Percentiles rank a stretch among this genome's conserved stretches.
Conservation (phyloP, 2,797 vertebrate genomes). For the Alca torda region DNA sequence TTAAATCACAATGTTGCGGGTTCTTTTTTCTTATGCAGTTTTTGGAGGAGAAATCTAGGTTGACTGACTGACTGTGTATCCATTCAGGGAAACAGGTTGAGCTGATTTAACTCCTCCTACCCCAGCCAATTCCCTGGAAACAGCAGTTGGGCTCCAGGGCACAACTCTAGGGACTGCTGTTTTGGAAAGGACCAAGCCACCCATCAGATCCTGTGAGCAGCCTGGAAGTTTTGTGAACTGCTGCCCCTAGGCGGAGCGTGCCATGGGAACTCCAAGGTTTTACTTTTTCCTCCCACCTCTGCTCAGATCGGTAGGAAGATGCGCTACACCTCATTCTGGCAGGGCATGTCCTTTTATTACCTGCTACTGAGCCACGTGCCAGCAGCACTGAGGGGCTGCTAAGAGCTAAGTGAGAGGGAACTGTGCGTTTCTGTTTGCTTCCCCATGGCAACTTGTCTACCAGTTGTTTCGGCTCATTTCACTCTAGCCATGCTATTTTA, state of each 20-base stretch:
- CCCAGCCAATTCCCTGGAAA: not conserved
- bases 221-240: not conserved
- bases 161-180: not conserved
- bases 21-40: not conserved
- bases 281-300: not conserved
- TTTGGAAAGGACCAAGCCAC: not conserved
- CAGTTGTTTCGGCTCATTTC: not conserved
- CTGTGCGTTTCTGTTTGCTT: not conserved
- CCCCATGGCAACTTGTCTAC: not conserved
- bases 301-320: accelerated
- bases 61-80: not conserved
- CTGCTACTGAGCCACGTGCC: not conserved
- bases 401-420: not conserved
- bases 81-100: not conserved
- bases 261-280: not conserved
- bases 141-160: not conserved
- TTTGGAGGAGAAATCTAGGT: not conserved
- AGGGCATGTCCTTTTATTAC: not conserved
- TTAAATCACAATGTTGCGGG: not conserved
- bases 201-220: not conserved
- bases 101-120: not conserved
- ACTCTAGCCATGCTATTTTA: accelerated
- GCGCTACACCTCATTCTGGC: not conserved
- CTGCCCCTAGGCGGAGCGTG: not conserved
- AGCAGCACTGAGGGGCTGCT: not conserved